Conservation (phyloP, 2,888 invertebrate species). For the Callimorpha dominula region DNA sequence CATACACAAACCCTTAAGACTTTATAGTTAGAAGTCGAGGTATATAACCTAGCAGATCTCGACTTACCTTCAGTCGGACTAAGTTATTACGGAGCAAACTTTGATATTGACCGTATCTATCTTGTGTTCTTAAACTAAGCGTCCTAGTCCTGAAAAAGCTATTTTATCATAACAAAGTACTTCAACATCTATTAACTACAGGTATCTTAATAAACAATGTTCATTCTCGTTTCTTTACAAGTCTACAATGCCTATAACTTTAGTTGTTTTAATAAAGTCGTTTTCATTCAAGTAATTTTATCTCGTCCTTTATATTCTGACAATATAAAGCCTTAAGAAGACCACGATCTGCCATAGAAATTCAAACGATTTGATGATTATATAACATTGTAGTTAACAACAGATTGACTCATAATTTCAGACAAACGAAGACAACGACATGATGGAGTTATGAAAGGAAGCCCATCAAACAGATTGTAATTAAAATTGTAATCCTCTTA, state of each 20-base stretch:
- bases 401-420: background rate
- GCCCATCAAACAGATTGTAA: slow-evolving; percentile 37
- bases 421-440: background rate
- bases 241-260: background rate
- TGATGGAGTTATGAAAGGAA: slow-evolving; percentile 23
- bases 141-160: background rate
- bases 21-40: too few relatives aligned
- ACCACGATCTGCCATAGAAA: background rate
- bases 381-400: background rate
- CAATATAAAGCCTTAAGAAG: background rate
- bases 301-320: background rate
- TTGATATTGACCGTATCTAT: background rate
- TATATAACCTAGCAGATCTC: background rate
- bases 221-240: background rate
- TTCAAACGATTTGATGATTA: background rate
- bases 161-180: background rate
- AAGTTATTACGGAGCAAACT: background rate
- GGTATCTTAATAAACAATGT: background rate
- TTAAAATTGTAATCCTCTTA: slow-evolving; percentile 45
- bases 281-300: background rate
- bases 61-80: background rate
- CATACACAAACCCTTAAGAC: too few relatives aligned
- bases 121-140: background rate
- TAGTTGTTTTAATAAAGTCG: background rate
- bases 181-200: background rate